These are phyloP conservation scores for Neoascia interrupta DNA, from an alignment of 2,888 invertebrate genomes.

Conservation along the genomic window DNA sequence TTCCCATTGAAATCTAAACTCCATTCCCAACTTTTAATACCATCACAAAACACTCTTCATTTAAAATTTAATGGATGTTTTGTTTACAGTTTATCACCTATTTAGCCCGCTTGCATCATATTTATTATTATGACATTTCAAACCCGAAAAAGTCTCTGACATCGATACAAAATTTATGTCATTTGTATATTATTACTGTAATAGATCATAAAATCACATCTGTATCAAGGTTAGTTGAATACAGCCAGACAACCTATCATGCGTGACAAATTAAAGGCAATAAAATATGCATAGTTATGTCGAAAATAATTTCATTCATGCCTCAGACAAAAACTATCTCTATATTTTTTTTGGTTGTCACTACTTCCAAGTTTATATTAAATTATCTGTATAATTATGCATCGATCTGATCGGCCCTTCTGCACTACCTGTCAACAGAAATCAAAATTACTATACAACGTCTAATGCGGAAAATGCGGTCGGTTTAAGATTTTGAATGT, in stretches of 20 bases:
- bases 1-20: no score
- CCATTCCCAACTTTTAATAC: no score
- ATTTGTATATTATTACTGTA: not conserved
- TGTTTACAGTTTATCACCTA: constrained; percentile 9
- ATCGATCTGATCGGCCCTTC: constrained; percentile 9
- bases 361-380: not conserved
- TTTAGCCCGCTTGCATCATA: constrained; percentile 37
- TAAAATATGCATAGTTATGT: constrained; percentile 2
- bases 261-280: not conserved
- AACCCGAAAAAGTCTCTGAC: not conserved
- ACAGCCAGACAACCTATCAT: no score
- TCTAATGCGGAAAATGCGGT: not conserved
- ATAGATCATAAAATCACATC: not conserved
- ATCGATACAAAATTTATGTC: not conserved
- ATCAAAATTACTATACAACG: constrained; percentile 1
- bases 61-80: no score
- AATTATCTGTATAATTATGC: constrained; percentile 2
- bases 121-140: constrained; percentile 37
- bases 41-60: no score
- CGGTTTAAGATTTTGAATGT: constrained; percentile 3
- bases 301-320: not conserved
- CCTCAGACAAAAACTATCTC: not conserved
- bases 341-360: not conserved
- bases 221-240: constrained; percentile 26
- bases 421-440: constrained; percentile 10